Base-by-base conservation (phyloP, 2,888 invertebrate genomes). In the Hirtodrosophila histrioides region DNA sequence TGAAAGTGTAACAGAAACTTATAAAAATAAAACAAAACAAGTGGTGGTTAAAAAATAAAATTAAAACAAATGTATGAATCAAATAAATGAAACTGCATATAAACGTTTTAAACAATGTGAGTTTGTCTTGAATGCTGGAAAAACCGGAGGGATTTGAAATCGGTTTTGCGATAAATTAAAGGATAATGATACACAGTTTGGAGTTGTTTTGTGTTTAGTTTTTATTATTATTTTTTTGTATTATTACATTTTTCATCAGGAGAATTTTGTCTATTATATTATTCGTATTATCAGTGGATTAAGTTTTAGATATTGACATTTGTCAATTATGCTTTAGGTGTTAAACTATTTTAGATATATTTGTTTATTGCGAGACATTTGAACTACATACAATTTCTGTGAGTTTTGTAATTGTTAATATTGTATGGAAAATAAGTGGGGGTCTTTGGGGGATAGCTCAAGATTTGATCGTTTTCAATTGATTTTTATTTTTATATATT, bases 31-130 rank as follows among this genome's bases (percentile, higher is more conserved):
- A 66, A 58, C 43, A 69, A 73, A 61, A 51, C 49, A 68, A 65
- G 60, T 70, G 85, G 84, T 86, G 81, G 66, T 81, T 54, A 60
- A 84, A 79, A 65, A 73, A 58, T 50, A 62, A 75, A 67, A 51
- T 23, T 53, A 69, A 70, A 85, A 82, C 56, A 72, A 81, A 45
- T 87, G 78, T 86, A 86, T 70, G 75, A 87, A 72, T 88, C 79
- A 73, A 88, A 88, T 88, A 84, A 88, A 88, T 70, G 70, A 67
- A 78, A 88, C 76, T 76, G 68, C 88, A 74, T 85, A 85, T 88
- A 83, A 88, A 88, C 78, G 86, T 83, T 85, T 86, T 84, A 83
- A 85, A 43, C 50, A 50, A 64, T 55, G 41, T 29, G 3, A 44
- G 10, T 29, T 46, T 43, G 9, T 7, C 29, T 50, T 64, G 55